Conservation (phyloP, 2,797 vertebrate species). For the Takifugu rubripes region DNA sequence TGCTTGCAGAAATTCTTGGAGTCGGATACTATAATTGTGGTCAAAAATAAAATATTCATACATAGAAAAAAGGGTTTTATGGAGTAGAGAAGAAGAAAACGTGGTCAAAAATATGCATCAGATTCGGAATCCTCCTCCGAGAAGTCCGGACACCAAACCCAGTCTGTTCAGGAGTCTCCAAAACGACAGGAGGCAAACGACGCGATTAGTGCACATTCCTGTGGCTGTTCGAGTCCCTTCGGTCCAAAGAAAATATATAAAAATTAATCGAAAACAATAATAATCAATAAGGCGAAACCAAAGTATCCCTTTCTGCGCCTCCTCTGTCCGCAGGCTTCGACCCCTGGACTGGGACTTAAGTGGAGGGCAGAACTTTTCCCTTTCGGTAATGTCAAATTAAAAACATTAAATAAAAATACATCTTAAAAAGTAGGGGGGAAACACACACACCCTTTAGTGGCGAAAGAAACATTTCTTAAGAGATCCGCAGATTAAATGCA, state of each 20-base stretch:
- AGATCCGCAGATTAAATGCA: slow-evolving; percentile 49
- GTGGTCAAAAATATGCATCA: slow-evolving; percentile 26
- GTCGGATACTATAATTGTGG: neutral
- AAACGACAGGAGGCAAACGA: slow-evolving; percentile 48
- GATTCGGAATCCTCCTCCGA: slow-evolving; percentile 47
- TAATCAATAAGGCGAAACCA: slow-evolving; percentile 9
- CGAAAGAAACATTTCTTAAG: slow-evolving; percentile 20
- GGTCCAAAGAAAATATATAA: slow-evolving; percentile 23
- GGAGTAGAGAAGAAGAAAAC: slow-evolving; percentile 6
- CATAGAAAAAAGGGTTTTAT: slow-evolving; percentile 10
- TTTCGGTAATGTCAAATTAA: slow-evolving; percentile 31
- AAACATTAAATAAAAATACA: neutral
- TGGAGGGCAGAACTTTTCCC: slow-evolving; percentile 38
- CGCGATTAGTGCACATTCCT: slow-evolving; percentile 45
- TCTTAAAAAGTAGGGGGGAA: neutral
- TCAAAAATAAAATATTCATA: slow-evolving; percentile 2
- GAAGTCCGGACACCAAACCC: slow-evolving; percentile 43
- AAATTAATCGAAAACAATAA: neutral
- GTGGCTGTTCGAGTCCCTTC: slow-evolving; percentile 29
- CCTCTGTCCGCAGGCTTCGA: slow-evolving; percentile 64
- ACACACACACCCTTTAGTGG: neutral
- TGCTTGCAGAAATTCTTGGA: neutral
- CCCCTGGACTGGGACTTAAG: slow-evolving; percentile 55
- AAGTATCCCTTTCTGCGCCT: slow-evolving; percentile 21
- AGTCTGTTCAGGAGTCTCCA: slow-evolving; percentile 50